Evolutionary conservation across 2,113 vertebrate genomes (phyloP), one percentile per base, ranked within the genome.

Genomic region (Muscicapa adusta): DNA sequence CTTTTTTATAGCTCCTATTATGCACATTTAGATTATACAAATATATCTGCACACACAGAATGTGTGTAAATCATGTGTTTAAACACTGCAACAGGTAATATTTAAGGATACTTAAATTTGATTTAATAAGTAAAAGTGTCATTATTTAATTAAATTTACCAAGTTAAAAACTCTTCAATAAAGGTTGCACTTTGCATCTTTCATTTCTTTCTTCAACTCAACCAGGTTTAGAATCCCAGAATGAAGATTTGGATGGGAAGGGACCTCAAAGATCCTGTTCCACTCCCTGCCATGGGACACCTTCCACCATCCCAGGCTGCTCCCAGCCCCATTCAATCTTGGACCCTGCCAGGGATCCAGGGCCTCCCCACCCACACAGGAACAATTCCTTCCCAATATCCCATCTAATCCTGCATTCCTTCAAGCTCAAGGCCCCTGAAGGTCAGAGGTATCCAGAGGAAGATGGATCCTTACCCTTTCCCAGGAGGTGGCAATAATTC

Each of bases 401-500:
- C 79, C 78, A 48, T 1, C 18, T 24, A 19, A 11, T 1, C 34
- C 48, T 42, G 40, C 17, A 73, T 10, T 34, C n/a, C 38, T 25
- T 20, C n/a, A 51, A 51, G 14, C 6, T 23, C 5, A 9, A 40
- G 42, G 31, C n/a, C 43, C 54, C 25, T 54, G 40, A 18, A 47
- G 28, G 68, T 15, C 33, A 2, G 36, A 1, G 14, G 36, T 19
- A 29, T 1, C 26, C 13, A 16, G 45, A 14, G 2, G 5, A 26
- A 79, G n/a, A 8, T 3, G 48, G 75, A 51, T 36, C 58, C 97
- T 98, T 96, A 99, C 99, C 99, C 98, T 97, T 98, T 99, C 22
- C 97, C 89, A 15, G 97, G 81, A 53, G 96, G 96, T 6, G 97
- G 97, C 45, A 97, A 97, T 3, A 97, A 96, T 31, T 99, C 99